A percentile compares a stretch with the other conserved stretches of the same genome.
phyloP scores from a whole-genome alignment of 2,888 invertebrate species.

The Baccha elongata region DNA sequence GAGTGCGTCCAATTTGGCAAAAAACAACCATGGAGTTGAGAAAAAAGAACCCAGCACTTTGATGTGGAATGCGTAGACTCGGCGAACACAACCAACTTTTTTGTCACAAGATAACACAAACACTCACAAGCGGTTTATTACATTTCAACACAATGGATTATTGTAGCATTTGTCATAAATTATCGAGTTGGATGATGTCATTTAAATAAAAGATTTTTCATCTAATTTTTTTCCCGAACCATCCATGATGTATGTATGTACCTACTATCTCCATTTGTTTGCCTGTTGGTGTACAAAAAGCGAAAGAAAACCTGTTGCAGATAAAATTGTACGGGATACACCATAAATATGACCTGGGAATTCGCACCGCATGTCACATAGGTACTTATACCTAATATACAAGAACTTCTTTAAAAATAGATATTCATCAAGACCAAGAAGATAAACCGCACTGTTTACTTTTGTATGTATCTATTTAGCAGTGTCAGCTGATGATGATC shows the following conservation, averaged over 20 bases:
- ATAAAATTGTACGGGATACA: constrained; percentile 44
- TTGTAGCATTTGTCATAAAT: constrained; percentile 69
- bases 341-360: constrained; percentile 62
- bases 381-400: constrained; percentile 8
- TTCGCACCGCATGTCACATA: constrained; percentile 44
- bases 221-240: constrained; percentile 28
- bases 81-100: constrained; percentile 40
- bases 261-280: background rate
- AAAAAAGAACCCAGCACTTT: constrained; percentile 15
- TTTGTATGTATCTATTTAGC: constrained; percentile 29
- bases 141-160: constrained; percentile 60
- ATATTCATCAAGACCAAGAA: constrained; percentile 17
- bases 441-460: constrained; percentile 70
- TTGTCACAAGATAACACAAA: constrained; percentile 24
- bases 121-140: constrained; percentile 40
- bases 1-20: constrained; percentile 56
- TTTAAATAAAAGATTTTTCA: constrained; percentile 47
- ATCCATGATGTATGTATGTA: too few species aligned
- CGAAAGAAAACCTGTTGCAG: constrained; percentile 66
- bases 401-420: constrained; percentile 68
- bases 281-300: background rate
- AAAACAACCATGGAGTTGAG: constrained; percentile 25
- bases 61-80: constrained; percentile 53
- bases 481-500: constrained; percentile 67
- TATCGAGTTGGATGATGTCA: constrained; percentile 64